Percentiles rank a stretch among this genome's conserved stretches.
These are phyloP conservation scores for Dendroctonus ponderosae DNA, from an alignment of 1,140 invertebrate genomes.

Conservation along the genomic window DNA sequence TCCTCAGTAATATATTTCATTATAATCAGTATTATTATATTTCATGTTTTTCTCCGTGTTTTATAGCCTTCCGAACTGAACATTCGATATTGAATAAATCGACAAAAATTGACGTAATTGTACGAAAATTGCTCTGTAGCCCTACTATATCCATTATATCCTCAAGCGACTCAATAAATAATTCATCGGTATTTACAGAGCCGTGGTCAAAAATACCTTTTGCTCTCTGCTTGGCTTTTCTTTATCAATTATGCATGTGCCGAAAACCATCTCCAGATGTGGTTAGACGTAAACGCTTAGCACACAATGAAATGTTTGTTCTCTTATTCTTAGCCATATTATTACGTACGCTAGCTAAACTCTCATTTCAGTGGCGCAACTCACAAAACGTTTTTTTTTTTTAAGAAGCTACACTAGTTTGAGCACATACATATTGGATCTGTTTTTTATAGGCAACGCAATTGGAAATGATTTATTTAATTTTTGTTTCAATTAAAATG, in stretches of 20 bases:
- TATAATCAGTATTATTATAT: no score
- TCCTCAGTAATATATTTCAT: no score
- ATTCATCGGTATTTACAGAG: constrained; percentile 6
- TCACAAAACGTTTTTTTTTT: not conserved
- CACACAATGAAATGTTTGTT: constrained; percentile 19
- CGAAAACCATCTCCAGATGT: constrained; percentile 12
- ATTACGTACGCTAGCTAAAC: constrained; percentile 18
- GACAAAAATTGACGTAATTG: not conserved
- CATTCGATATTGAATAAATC: not conserved
- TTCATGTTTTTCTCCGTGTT: no score
- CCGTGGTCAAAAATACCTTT: constrained; percentile 8
- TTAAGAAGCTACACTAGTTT: no score
- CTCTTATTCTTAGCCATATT: constrained; percentile 9
- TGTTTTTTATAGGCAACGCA: no score
- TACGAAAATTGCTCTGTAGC: not conserved
- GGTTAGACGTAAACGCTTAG: constrained; percentile 16
- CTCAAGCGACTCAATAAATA: constrained; percentile 6
- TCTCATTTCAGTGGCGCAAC: constrained; percentile 4
- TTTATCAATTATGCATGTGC: constrained; percentile 23
- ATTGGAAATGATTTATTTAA: no score
- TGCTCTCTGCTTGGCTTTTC: not conserved
- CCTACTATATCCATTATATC: constrained; percentile 2
- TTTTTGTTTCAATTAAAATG: no score
- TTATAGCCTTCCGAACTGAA: no score
- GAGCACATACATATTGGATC: no score